Evolutionary conservation across 1,140 invertebrate species (phyloP).

Genomic region (Drosophila pseudoananassae): DNA sequence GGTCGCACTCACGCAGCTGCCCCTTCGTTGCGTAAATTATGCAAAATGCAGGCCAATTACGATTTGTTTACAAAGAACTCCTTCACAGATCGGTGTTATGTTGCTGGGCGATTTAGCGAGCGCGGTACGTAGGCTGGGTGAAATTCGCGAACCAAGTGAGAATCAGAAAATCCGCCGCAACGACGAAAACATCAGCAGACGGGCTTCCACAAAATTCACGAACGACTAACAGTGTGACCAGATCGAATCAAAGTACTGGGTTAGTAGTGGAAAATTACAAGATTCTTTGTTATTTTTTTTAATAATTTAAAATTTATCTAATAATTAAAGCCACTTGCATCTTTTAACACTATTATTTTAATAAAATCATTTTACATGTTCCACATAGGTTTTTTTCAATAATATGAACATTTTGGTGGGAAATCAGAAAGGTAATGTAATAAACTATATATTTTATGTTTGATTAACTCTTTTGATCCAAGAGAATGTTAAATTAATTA

Average conservation of each 20-base stretch:
- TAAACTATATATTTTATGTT: no score
- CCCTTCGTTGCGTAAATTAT: constrained; percentile 67
- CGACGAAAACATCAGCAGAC: constrained; percentile 38
- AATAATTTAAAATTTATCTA: no score
- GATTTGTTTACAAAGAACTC: constrained; percentile 25
- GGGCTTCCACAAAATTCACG: constrained; percentile 21
- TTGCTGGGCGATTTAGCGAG: constrained; percentile 4
- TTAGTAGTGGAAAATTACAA: no score
- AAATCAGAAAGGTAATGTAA: no score
- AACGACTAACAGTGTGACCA: constrained; percentile 8
- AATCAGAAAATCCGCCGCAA: constrained; percentile 27
- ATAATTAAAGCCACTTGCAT: no score
- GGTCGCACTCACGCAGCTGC: constrained; percentile 16
- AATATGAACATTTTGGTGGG: no score
- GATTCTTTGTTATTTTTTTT: no score
- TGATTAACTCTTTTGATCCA: no score
- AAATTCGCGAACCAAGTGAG: constrained; percentile 38
- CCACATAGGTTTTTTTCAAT: no score
- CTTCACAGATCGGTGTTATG: background rate
- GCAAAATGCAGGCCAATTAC: constrained; percentile 51
- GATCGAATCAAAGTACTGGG: background rate
- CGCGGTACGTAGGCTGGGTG: constrained; percentile 17
- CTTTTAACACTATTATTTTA: no score
- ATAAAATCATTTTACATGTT: no score
- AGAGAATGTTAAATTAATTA: no score